Base-by-base conservation (phyloP, 2,888 invertebrate genomes). In the Nymphalis urticae region DNA sequence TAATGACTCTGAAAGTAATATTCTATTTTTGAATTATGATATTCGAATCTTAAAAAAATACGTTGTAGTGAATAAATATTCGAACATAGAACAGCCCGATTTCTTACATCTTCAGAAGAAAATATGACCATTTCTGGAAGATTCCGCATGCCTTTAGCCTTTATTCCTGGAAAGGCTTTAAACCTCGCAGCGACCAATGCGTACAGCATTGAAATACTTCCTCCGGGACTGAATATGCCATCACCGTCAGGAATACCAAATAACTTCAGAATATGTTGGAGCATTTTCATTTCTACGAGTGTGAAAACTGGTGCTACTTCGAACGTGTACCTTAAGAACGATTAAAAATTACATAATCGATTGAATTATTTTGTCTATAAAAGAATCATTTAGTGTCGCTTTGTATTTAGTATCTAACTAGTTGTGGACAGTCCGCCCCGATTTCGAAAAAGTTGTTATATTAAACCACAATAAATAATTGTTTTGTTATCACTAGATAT, bases 261-360 rank as follows among this genome's bases (percentile, higher is more conserved):
- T 47, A 96, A 77, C 17, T 90, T 83, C 48, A 95, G 89, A 2
- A 95, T 87, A 70, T 94, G 94, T 9, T 88, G 84, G 58, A 96
- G 84, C 1, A 97, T 87, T 78, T 95, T 94, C 59, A 94, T 88
- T 82, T 97, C 97, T 69, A 96, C 94, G 1, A 97, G 86, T 0
- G 96, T 96, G 80, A 97, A 96, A 0, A 95, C 96, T 27, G 97
- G 97, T 0, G 95, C 96, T 17, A 97, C 96, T 87, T 97, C 97
- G 79, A 93, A 97, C 0, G 97, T 97, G 79, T 96, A 96, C 71
- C 96, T 96, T 82, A 86, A 82, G 24, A n/a, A 64, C 16, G 64
- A 54, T 36, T 1, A 19, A 50, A 8, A n/a, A 4, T n/a, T n/a
- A 50, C 8, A n/a, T n/a, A 7, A n/a, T n/a, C 7, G n/a, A 17